Evolutionary conservation across 2,888 invertebrate genomes (phyloP).

Genomic region (Drosophila birchii): DNA sequence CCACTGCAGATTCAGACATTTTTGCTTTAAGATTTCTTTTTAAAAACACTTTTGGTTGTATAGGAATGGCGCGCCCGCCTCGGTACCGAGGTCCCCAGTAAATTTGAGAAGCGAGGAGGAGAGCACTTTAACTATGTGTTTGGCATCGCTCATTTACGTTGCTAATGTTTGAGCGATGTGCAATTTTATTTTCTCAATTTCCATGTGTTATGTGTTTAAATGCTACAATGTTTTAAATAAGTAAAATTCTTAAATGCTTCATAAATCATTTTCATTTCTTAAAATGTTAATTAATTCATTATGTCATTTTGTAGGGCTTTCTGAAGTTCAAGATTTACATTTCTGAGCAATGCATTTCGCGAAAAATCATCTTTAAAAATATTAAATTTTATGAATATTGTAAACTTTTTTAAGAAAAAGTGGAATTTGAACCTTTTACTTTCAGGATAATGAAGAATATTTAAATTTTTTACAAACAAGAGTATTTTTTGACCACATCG

Average conservation of each 20-base stretch:
- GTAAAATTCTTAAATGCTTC: not conserved
- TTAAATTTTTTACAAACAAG: constrained; percentile 87
- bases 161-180: not conserved
- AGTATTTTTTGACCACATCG: constrained; percentile 86
- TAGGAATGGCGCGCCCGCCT: not conserved
- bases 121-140: no score
- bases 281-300: not conserved
- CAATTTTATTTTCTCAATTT: not conserved
- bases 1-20: constrained; percentile 53
- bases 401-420: not conserved
- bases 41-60: not conserved
- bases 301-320: not conserved
- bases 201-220: not conserved
- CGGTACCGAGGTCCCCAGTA: not conserved
- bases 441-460: constrained; percentile 87
- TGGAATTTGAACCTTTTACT: constrained; percentile 1
- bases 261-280: not conserved
- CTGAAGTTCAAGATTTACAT: not conserved
- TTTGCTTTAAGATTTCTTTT: constrained; percentile 27
- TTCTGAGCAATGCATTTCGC: not conserved
- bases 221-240: not conserved
- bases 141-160: no score
- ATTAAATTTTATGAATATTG: not conserved
- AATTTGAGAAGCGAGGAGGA: no score
- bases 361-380: not conserved